Base-by-base conservation (phyloP, 2,113 vertebrate species). In the Entelurus aequoreus region DNA sequence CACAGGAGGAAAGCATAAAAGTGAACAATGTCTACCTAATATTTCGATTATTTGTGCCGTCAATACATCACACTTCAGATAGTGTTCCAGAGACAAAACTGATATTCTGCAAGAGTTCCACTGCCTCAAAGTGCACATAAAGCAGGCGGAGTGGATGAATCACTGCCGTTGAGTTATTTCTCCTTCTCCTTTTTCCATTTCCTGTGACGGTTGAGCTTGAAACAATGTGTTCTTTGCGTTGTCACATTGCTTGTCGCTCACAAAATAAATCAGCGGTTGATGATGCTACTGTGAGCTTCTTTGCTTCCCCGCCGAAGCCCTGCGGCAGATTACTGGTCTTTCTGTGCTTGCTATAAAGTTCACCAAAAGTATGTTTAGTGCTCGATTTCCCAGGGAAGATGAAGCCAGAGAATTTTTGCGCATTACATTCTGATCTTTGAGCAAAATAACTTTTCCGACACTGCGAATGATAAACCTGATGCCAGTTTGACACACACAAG, bases 201-300 rank as follows among this genome's bases (percentile, higher is more conserved):
- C 12, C 46, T 55, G 19, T 37, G 38, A 65, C 60, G 50, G 53
- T 48, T 54, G 69, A 75, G 56, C 54, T 50, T 49, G 55, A 61
- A 47, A 50, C 37, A 63, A 16, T 49, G 63, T 67, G 65, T 74
- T 81, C 55, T 44, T 73, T 79, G 76, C 71, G 48, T 55, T 67
- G 76, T 73, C 65, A 64, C 67, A 78, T 73, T 79, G 53, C 59
- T 75, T 66, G 71, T 55, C 66, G 48, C 48, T 69, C 60, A 61
- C 68, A 71, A 57, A 77, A 73, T 72, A 74, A 68, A 76, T 79
- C 62, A 76, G 72, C 76, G 75, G 72, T 60, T 61, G 60, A 69
- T 68, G 75, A 77, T 84, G 65, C 74, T 69, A 57, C 71, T 83
- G 69, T 81, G 68, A 64, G 55, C 49, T 56, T 69, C 63, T 76